phyloP scores from a whole-genome alignment of 2,797 vertebrate genomes.

The Oryzias sinensis region DNA sequence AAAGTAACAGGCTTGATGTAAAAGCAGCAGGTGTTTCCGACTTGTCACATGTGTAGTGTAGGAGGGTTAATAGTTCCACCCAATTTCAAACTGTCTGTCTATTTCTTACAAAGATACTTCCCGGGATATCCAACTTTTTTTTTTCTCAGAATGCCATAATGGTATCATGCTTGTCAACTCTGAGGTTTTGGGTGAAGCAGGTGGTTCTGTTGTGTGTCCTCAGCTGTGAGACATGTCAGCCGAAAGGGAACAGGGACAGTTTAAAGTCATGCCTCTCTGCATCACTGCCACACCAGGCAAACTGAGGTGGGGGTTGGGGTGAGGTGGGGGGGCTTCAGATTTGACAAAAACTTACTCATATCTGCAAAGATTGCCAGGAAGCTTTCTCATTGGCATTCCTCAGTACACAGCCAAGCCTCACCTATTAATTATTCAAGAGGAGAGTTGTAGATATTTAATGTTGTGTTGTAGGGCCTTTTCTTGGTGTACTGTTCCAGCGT shows the following conservation, averaged over 20 bases:
- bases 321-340: conserved; percentile 47
- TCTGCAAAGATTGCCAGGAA: conserved; percentile 66
- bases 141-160: too few relatives aligned
- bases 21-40: too few relatives aligned
- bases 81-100: too few relatives aligned
- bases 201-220: conserved; percentile 14
- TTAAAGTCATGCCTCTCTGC: conserved; percentile 33
- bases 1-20: too few relatives aligned
- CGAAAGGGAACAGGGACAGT: conserved; percentile 28
- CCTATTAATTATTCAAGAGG: conserved; percentile 71
- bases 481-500: conserved; percentile 22
- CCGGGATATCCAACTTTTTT: too few relatives aligned
- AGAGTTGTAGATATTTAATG: conserved; percentile 75
- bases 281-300: conserved; percentile 25
- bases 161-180: too few relatives aligned
- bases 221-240: conserved; percentile 31
- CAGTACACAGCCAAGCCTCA: conserved; percentile 44
- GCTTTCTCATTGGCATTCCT: conserved; percentile 57
- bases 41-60: too few relatives aligned
- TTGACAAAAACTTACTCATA: conserved; percentile 68
- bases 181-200: too few relatives aligned
- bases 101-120: too few relatives aligned
- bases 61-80: too few relatives aligned
- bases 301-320: conserved; percentile 51
- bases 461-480: conserved; percentile 50